A percentile compares a stretch with the other conserved stretches of the same genome.
Evolutionary conservation across 2,113 vertebrate species (phyloP).

Genomic region (Chionomys nivalis): DNA sequence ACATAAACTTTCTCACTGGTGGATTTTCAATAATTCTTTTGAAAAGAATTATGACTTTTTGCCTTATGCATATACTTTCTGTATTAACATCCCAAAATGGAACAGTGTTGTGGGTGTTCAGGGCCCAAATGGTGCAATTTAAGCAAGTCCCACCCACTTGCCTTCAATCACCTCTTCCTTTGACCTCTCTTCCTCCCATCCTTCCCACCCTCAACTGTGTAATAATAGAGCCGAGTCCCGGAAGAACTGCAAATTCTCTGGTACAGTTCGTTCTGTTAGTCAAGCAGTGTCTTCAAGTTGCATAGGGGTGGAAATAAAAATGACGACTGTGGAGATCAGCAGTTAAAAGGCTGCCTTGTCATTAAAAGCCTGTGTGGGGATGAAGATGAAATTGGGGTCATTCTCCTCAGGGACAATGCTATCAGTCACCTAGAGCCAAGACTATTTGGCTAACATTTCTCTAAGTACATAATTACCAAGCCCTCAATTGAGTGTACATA

Average conservation of each 20-base stretch:
- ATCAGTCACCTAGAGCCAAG: not conserved
- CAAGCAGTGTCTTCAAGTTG: not conserved
- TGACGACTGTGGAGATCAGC: not conserved
- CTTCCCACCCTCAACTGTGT: conserved; percentile 27
- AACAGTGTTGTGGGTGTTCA: conserved; percentile 59
- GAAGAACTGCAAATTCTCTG: not conserved
- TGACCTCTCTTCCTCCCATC: conserved; percentile 40
- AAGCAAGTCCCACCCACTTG: conserved; percentile 61
- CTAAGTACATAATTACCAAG: not conserved
- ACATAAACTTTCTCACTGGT: not conserved
- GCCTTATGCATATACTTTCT: conserved; percentile 30
- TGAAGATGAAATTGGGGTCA: not conserved
- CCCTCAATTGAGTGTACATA: not conserved
- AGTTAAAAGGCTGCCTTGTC: not conserved
- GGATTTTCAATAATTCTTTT: conserved; percentile 47
- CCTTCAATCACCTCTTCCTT: conserved; percentile 60
- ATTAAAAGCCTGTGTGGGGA: not conserved
- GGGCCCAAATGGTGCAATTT: conserved; percentile 22
- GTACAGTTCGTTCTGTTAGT: not conserved
- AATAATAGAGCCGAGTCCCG: not conserved
- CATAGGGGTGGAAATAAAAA: not conserved
- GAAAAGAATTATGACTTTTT: conserved; percentile 27
- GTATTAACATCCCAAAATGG: conserved; percentile 34
- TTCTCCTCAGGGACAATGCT: not conserved
- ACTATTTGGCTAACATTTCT: not conserved